phyloP scores from a whole-genome alignment of 2,113 vertebrate genomes.

The Eretmochelys imbricata region DNA sequence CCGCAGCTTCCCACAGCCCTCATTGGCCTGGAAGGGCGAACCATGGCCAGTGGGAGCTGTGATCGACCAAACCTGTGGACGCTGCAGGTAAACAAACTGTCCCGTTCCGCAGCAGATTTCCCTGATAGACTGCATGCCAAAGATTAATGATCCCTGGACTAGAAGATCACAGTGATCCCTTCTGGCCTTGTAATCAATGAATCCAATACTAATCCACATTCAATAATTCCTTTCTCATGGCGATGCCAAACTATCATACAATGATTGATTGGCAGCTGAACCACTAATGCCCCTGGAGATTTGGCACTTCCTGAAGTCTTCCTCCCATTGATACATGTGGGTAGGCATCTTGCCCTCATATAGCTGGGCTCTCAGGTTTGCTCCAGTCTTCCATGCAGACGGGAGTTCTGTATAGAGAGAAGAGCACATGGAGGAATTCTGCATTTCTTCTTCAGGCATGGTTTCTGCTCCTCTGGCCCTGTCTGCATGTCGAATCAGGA shows the following conservation, averaged over 20 bases:
- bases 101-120: no score
- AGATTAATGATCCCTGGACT: neutral
- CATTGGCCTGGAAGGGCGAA: no score
- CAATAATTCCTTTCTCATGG: neutral
- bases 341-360: neutral
- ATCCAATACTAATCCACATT: neutral
- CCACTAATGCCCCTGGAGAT: neutral
- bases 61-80: no score
- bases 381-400: neutral
- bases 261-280: neutral
- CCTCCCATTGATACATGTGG: neutral
- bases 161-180: neutral
- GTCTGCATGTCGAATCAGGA: neutral
- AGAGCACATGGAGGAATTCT: constrained; percentile 12
- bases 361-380: neutral
- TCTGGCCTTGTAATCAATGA: neutral
- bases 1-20: no score
- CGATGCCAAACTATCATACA: neutral
- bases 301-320: neutral
- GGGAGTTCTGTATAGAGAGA: neutral
- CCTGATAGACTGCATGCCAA: no score
- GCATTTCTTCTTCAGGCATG: neutral
- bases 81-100: no score
- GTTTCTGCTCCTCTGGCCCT: neutral
- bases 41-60: no score